Conservation (phyloP, 92 coral and sea anemone genomes). For the Actinernus sp. region DNA sequence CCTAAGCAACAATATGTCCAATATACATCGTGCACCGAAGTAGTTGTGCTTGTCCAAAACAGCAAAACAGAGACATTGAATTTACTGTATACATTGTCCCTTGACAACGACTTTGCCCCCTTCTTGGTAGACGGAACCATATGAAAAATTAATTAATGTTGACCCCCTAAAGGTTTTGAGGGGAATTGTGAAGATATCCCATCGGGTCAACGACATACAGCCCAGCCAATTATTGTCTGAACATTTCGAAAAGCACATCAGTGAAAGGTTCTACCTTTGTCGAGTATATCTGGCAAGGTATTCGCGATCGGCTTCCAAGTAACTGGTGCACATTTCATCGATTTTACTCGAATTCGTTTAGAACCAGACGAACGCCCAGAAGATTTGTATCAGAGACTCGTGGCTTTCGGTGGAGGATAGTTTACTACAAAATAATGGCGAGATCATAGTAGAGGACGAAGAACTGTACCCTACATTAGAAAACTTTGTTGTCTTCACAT, state of each 20-base stretch:
- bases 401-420: slow-evolving; percentile 35
- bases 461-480: slow-evolving; percentile 34
- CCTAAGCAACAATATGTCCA: no score
- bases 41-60: no score
- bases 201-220: slow-evolving; percentile 36
- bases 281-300: slow-evolving; percentile 57
- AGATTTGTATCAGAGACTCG: slow-evolving; percentile 34
- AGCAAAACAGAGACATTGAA: no score
- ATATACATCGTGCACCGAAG: no score
- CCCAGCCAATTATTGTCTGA: slow-evolving; percentile 67
- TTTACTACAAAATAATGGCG: slow-evolving; percentile 15
- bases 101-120: no score
- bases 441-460: slow-evolving; percentile 7
- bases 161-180: no score
- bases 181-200: slow-evolving; percentile 51
- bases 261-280: slow-evolving; percentile 63
- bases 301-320: slow-evolving; percentile 47
- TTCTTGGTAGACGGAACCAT: no score
- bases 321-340: slow-evolving; percentile 43
- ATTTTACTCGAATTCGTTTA: slow-evolving; percentile 32
- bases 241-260: slow-evolving; percentile 45
- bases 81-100: no score
- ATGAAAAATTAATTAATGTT: no score
- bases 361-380: slow-evolving; percentile 40
- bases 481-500: slow-evolving; percentile 30